These are phyloP conservation scores for Himalopsyche anomala DNA, from an alignment of 2,888 invertebrate genomes.

Conservation along the genomic window DNA sequence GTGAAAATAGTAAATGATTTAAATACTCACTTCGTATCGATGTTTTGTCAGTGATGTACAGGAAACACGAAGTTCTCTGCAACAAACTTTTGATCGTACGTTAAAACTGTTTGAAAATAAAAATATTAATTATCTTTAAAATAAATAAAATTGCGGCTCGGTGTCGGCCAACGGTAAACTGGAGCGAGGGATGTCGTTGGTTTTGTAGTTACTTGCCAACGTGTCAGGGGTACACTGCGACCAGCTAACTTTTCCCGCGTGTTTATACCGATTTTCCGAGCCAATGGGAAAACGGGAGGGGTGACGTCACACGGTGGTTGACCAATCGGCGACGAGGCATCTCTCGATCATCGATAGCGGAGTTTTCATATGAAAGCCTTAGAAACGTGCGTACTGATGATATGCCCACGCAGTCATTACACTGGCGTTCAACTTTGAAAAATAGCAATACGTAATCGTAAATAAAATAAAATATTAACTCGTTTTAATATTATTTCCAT, in stretches of 20 bases:
- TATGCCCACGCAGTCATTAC: conserved; percentile 15
- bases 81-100: not conserved
- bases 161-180: conserved; percentile 47
- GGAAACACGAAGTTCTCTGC: not conserved
- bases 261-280: conserved; percentile 48
- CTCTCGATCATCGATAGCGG: conserved; percentile 22
- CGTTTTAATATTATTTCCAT: no score
- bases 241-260: conserved; percentile 33
- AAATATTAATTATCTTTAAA: conserved; percentile 4
- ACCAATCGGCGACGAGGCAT: conserved; percentile 46
- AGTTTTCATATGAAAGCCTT: conserved; percentile 34
- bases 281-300: conserved; percentile 47
- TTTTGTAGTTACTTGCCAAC: conserved; percentile 46
- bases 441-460: no score
- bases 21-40: not conserved
- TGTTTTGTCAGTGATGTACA: conserved; percentile 12
- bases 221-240: conserved; percentile 53
- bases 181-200: conserved; percentile 44
- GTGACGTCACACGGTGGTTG: conserved; percentile 48
- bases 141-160: conserved; percentile 44
- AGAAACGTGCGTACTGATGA: conserved; percentile 32
- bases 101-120: conserved; percentile 9
- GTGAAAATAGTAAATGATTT: no score
- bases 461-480: no score
- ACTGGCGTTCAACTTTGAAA: not conserved